These are phyloP conservation scores for Halictus rubicundus DNA, from an alignment of 1,140 invertebrate species.

Conservation along the genomic window DNA sequence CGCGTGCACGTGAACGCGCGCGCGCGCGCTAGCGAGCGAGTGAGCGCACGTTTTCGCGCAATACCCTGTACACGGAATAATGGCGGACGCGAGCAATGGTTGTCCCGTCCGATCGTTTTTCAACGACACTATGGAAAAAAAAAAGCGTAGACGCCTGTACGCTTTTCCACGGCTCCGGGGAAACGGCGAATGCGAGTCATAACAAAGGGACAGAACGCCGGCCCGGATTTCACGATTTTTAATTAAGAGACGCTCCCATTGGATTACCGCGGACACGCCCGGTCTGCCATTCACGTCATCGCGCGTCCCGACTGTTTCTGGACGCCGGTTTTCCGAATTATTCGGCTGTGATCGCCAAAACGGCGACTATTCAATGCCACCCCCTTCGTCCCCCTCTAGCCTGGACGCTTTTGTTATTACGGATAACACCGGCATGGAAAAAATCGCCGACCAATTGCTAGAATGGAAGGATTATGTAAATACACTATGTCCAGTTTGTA, in stretches of 20 bases:
- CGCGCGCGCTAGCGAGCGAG: neutral
- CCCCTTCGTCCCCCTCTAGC: neutral
- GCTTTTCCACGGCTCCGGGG: slow-evolving; percentile 8
- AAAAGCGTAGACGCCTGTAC: slow-evolving; percentile 21
- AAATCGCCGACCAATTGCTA: neutral
- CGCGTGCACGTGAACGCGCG: neutral
- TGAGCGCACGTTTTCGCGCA: neutral
- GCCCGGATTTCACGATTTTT: slow-evolving; percentile 46
- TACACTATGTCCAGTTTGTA: no score
- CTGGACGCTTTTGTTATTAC: slow-evolving; percentile 23
- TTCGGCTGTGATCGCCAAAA: slow-evolving; percentile 39
- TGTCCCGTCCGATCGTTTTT: slow-evolving; percentile 49
- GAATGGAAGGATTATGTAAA: no score
- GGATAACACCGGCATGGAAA: slow-evolving; percentile 4
- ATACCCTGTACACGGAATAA: slow-evolving; percentile 30
- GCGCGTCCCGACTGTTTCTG: slow-evolving; percentile 8
- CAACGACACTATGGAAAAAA: slow-evolving; percentile 31
- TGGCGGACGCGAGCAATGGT: slow-evolving; percentile 46
- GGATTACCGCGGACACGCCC: slow-evolving; percentile 32
- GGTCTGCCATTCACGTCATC: slow-evolving; percentile 32
- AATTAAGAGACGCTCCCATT: slow-evolving; percentile 38
- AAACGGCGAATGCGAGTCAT: slow-evolving; percentile 22
- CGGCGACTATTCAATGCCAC: slow-evolving; percentile 13
- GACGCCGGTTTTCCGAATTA: slow-evolving; percentile 10
- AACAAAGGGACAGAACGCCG: slow-evolving; percentile 30